Percentiles rank a stretch among this genome's conserved stretches.
Evolutionary conservation across 2,797 vertebrate genomes (phyloP).

Genomic region (Semaprochilodus insignis): DNA sequence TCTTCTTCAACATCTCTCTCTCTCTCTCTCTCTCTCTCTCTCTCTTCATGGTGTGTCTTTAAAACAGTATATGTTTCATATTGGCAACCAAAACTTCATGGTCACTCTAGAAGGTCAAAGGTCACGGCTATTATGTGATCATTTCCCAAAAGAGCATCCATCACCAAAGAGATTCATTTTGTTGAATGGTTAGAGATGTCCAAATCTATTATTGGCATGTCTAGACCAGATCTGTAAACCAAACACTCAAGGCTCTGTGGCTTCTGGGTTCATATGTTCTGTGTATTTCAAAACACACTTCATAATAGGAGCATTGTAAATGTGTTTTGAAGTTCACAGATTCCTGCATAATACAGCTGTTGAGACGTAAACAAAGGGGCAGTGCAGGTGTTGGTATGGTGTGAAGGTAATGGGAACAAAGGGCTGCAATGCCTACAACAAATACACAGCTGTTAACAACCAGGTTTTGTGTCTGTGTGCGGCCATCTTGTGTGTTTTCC

Average conservation of each 20-base stretch:
- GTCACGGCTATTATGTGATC: conserved; percentile 30
- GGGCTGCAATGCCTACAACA: too few species aligned
- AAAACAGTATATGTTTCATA: too few species aligned
- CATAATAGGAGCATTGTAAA: too few species aligned
- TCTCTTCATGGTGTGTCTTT: not conserved
- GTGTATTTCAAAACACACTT: too few species aligned
- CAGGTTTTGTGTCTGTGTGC: too few species aligned
- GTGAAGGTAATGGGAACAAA: too few species aligned
- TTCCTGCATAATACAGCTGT: too few species aligned
- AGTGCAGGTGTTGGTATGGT: too few species aligned
- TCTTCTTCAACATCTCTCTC: not conserved
- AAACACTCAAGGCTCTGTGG: not conserved
- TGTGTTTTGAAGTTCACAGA: too few species aligned
- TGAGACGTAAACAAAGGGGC: too few species aligned
- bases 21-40: not conserved
- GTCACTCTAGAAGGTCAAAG: conserved; percentile 28
- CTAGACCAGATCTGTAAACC: conserved; percentile 2
- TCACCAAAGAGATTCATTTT: conserved; percentile 32
- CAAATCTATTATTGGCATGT: conserved; percentile 36
- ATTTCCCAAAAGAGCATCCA: conserved; percentile 30
- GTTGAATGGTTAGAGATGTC: conserved; percentile 31
- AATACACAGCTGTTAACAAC: too few species aligned
- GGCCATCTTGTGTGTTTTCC: too few species aligned
- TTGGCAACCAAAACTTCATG: conserved; percentile 17
- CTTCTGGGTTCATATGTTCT: conserved; percentile 33